Percentiles rank a stretch among this genome's conserved stretches.
Conservation (phyloP, 2,797 vertebrate genomes). For the Platalea minor region DNA sequence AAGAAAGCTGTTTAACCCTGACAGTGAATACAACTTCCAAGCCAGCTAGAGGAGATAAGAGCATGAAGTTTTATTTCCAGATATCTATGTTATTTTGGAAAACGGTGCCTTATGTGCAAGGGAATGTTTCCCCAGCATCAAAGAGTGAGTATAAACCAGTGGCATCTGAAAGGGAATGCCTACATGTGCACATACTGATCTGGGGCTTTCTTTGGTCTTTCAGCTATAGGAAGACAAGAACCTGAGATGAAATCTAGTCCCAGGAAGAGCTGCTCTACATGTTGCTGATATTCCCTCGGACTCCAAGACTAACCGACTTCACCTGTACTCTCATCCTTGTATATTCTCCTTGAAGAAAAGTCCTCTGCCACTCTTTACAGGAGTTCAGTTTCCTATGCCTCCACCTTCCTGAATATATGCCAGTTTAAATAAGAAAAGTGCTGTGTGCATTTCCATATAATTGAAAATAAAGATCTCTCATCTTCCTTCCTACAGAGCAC, state of each 20-base stretch:
- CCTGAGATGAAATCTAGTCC: neutral
- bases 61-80: neutral
- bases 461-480: neutral
- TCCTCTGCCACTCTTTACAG: neutral
- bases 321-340: neutral
- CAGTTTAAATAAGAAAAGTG: neutral
- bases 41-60: neutral
- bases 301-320: neutral
- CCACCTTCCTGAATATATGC: neutral
- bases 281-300: neutral
- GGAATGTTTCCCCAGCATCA: neutral
- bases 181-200: neutral
- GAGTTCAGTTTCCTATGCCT: neutral
- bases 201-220: neutral
- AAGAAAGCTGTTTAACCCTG: neutral
- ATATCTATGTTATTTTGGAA: neutral
- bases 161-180: neutral
- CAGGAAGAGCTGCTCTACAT: neutral
- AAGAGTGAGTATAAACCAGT: neutral
- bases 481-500: neutral
- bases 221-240: neutral
- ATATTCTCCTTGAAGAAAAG: neutral
- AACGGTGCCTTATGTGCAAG: neutral
- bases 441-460: neutral
- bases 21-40: neutral